Conservation (phyloP, 2,113 vertebrate genomes). For the rabbit (Oryctolagus cuniculus) region DNA sequence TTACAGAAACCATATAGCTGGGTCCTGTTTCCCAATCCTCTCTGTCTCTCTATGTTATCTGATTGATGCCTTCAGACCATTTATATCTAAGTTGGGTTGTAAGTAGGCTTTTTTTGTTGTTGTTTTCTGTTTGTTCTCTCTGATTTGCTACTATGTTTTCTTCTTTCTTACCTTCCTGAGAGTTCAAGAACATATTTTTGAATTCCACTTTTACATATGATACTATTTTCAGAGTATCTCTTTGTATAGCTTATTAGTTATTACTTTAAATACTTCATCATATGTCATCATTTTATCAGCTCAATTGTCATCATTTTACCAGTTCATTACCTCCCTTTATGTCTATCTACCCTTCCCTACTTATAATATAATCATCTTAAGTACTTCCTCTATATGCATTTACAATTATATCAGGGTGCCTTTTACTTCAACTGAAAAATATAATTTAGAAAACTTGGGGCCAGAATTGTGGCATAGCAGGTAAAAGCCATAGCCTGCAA, state of each 20-base stretch:
- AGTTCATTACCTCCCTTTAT: background rate
- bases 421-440: background rate
- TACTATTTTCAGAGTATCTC: background rate
- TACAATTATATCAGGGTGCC: background rate
- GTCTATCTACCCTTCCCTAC: background rate
- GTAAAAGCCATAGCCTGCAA: no score
- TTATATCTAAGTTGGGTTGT: background rate
- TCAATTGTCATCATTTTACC: background rate
- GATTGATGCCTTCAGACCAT: background rate
- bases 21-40: background rate
- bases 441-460: background rate
- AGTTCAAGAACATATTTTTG: background rate
- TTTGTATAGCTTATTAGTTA: background rate
- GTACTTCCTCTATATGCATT: background rate
- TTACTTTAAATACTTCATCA: background rate
- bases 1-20: background rate
- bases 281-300: background rate
- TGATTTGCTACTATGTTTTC: background rate
- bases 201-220: conserved; percentile 44
- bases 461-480: no score
- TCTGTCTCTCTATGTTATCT: background rate
- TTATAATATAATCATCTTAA: background rate
- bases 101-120: background rate
- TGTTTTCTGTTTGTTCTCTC: conserved; percentile 9
- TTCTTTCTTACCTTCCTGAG: background rate